Evolutionary conservation across 1,140 invertebrate genomes (phyloP).

Genomic region (Papilio machaon): DNA sequence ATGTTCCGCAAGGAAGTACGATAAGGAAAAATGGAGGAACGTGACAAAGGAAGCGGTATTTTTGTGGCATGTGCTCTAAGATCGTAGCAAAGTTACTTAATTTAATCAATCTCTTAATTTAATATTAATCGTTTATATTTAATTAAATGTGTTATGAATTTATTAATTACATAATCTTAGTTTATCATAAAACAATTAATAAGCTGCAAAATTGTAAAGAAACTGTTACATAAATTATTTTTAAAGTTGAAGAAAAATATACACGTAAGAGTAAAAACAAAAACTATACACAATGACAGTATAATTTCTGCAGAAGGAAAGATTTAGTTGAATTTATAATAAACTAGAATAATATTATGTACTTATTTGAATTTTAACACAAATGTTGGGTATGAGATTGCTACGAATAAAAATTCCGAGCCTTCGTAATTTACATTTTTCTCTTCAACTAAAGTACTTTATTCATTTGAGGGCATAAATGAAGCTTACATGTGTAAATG

Average conservation of each 20-base stretch:
- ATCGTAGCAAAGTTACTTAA: neutral
- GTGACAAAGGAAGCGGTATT: conserved; percentile 27
- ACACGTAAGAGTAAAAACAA: too few relatives aligned
- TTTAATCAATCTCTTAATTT: neutral
- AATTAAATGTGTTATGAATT: neutral
- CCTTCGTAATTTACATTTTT: conserved; percentile 9
- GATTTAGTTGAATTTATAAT: neutral
- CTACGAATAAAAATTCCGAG: conserved; percentile 15
- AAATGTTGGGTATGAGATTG: neutral
- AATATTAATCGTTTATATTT: neutral
- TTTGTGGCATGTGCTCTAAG: conserved; percentile 12
- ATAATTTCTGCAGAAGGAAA: neutral
- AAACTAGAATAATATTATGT: neutral
- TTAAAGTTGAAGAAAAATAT: too few relatives aligned
- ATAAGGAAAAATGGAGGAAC: conserved; percentile 28
- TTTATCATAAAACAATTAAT: too few relatives aligned
- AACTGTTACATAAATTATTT: too few relatives aligned
- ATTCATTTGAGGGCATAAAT: conserved; percentile 19
- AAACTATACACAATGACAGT: too few relatives aligned
- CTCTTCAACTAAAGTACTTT: conserved; percentile 18
- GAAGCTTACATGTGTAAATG: conserved; percentile 26
- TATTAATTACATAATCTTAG: neutral
- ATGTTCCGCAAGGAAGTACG: conserved; percentile 28
- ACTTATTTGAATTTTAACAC: conserved; percentile 11
- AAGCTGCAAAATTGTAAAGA: too few relatives aligned